Base-by-base conservation (phyloP, 2,113 vertebrate species). In the Plecturocebus donacophilus region DNA sequence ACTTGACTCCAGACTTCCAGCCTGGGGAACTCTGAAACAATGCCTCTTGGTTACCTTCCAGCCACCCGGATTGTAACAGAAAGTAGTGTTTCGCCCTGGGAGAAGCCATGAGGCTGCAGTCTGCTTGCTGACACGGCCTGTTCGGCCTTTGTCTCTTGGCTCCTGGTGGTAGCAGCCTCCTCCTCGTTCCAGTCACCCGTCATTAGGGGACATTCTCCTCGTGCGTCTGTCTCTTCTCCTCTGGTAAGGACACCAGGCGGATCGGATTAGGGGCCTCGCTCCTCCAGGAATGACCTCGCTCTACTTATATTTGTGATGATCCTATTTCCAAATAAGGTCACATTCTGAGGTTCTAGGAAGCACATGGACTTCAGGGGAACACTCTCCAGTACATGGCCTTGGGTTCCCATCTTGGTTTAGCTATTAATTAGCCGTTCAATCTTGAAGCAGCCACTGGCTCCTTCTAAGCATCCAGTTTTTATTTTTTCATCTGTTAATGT, bases 281-380 rank as follows among this genome's bases (percentile, higher is more conserved):
- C 27, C 27, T 52, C 21, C 10, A 14, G 23, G 19, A 23, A 77
- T 52, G 23, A 45, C 13, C 30, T 77, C 45, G 17, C 42, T 5
- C 93, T 38, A 66, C 80, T 68, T 54, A 38, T 2, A 19, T 77
- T 90, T 93, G 58, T 20, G 35, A 27, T 56, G n/a, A 85, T 12
- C 21, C 10, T 66, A 3, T 81, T 92, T 94, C 87, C 68, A 92
- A 89, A 61, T n/a, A 45, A 81, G 61, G 11, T 49, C 66, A 30
- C 45, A 38, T 82, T 70, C 91, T 64, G 64, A 90, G 75, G 66
- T 68, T 93, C 82, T 61, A 30, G 12, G 14, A 77, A 88, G 17
- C 35, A 14, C 17, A 7, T 58, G 32, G 16, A 20, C 82, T 88
- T 87, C 13, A 40, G 81, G 54, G 10, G 16, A 30, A 27, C 6